phyloP scores from a whole-genome alignment of 2,113 vertebrate genomes.

The Bungarus multicinctus region DNA sequence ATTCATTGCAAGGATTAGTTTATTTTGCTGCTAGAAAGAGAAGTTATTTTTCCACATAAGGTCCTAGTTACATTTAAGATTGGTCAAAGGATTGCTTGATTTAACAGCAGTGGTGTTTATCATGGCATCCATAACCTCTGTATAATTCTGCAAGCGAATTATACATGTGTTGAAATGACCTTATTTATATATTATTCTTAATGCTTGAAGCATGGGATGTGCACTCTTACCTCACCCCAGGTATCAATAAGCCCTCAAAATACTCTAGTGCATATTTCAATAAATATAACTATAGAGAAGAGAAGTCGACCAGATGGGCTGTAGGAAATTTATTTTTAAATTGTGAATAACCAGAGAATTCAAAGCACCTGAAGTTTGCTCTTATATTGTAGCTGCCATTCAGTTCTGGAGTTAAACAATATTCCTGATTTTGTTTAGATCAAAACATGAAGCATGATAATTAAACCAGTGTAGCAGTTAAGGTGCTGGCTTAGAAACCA shows the following conservation, averaged over 20 bases:
- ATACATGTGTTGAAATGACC: background rate
- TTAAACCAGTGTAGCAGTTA: background rate
- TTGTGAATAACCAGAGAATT: slow-evolving; percentile 27
- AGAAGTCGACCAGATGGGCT: slow-evolving; percentile 18
- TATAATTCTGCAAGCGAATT: slow-evolving; percentile 33
- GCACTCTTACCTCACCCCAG: slow-evolving; percentile 32
- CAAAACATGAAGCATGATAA: background rate
- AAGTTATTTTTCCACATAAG: slow-evolving; percentile 20
- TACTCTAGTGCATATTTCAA: background rate
- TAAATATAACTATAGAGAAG: slow-evolving; percentile 13
- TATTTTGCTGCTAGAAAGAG: slow-evolving; percentile 7
- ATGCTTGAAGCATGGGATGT: slow-evolving; percentile 36
- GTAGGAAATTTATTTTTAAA: slow-evolving; percentile 38
- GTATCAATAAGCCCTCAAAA: slow-evolving; percentile 27
- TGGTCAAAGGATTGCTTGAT: slow-evolving; percentile 10
- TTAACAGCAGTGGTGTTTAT: slow-evolving; percentile 7
- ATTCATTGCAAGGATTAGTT: background rate
- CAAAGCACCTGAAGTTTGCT: slow-evolving; percentile 39
- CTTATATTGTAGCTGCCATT: slow-evolving; percentile 41
- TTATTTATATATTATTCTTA: slow-evolving; percentile 19
- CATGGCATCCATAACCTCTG: slow-evolving; percentile 19
- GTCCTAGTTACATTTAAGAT: slow-evolving; percentile 22
- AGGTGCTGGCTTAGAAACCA: background rate
- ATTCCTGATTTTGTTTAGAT: slow-evolving; percentile 50
- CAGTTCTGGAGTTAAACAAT: slow-evolving; percentile 46